phyloP scores from a whole-genome alignment of 2,888 invertebrate species.

The Morinoia aosen region DNA sequence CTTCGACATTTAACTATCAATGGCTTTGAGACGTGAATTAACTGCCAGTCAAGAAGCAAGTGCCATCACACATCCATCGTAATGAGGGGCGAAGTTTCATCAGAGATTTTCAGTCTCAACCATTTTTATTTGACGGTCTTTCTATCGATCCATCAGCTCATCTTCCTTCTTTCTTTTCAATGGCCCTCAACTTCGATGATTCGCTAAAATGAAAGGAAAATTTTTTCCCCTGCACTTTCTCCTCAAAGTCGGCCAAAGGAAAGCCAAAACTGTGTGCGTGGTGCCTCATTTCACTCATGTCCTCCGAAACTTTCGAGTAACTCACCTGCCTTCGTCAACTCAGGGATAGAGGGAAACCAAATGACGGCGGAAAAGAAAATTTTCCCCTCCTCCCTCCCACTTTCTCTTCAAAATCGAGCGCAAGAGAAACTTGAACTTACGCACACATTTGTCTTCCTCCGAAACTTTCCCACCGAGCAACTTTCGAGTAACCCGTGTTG shows the following conservation, averaged over 20 bases:
- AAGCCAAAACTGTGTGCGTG: neutral
- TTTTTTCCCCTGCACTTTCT: neutral
- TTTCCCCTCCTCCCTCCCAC: neutral
- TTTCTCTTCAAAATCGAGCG: constrained; percentile 13
- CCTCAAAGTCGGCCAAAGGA: neutral
- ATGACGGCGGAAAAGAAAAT: neutral
- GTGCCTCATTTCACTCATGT: neutral
- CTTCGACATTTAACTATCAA: neutral
- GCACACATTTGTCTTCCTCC: neutral
- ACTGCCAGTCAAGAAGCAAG: too few species aligned
- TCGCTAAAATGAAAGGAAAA: neutral
- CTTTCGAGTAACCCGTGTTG: neutral
- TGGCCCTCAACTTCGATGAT: neutral
- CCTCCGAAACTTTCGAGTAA: neutral
- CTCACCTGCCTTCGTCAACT: neutral
- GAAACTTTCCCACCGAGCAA: neutral
- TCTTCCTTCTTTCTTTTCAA: neutral
- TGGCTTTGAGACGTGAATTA: neutral
- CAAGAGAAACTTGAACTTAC: constrained; percentile 25
- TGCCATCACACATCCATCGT: neutral
- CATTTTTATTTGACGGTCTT: neutral
- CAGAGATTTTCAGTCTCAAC: neutral
- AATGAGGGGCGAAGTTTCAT: neutral
- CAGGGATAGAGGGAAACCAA: neutral
- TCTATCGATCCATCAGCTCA: neutral